A percentile compares a stretch with the other conserved stretches of the same genome.
Evolutionary conservation across 2,113 vertebrate genomes (phyloP).

Genomic region (Jaculus jaculus): DNA sequence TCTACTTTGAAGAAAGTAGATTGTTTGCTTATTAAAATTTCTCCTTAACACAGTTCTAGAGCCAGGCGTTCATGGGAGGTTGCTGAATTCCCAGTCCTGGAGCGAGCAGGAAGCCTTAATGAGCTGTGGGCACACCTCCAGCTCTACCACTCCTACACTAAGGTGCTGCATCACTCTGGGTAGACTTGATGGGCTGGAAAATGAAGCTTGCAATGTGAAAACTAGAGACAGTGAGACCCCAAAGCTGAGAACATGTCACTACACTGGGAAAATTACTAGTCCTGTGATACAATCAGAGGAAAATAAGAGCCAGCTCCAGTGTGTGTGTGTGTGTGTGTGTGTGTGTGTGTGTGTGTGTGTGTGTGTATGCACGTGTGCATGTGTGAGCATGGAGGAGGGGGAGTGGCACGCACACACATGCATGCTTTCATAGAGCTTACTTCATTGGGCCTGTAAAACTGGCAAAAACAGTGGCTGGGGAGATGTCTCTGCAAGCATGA

Average conservation of each 20-base stretch:
- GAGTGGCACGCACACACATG: fast-evolving
- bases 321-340: not conserved
- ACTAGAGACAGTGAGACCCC: not conserved
- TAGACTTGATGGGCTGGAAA: not conserved
- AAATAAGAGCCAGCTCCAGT: not conserved
- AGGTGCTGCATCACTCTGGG: not conserved
- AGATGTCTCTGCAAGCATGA: not conserved
- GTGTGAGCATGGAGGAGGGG: fast-evolving
- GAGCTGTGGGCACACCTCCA: not conserved
- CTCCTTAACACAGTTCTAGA: not conserved
- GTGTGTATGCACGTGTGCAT: not conserved
- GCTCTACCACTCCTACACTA: not conserved
- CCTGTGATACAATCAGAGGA: not conserved
- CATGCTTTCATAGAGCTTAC: not conserved
- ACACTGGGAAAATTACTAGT: not conserved
- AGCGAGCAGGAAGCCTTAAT: not conserved
- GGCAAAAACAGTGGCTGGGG: not conserved
- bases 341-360: too few species aligned
- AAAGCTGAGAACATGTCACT: not conserved
- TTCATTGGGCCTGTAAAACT: not conserved
- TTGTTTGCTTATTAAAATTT: not conserved
- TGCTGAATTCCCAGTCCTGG: too few species aligned
- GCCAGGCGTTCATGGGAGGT: too few species aligned
- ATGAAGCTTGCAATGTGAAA: not conserved
- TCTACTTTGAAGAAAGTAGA: not conserved